Percentiles rank a stretch among this genome's conserved stretches.
These are phyloP conservation scores for Augochlorella aurata DNA, from an alignment of 2,888 invertebrate species.

Conservation along the genomic window DNA sequence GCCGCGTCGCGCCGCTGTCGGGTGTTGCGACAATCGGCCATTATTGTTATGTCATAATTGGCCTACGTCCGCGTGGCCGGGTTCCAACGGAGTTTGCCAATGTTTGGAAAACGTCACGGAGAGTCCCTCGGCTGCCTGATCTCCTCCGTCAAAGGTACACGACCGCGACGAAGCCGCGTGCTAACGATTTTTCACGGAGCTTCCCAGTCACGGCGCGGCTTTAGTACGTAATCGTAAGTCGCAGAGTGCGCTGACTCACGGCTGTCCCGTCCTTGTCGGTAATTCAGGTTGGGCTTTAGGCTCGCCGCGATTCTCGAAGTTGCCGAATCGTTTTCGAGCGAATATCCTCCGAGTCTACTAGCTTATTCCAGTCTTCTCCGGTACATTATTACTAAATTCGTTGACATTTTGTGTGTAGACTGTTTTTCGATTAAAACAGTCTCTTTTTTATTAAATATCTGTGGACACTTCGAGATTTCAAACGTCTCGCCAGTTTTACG, in stretches of 20 bases:
- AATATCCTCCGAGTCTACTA: too few species aligned
- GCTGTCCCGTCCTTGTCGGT: slow-evolving; percentile 45
- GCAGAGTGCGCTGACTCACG: slow-evolving; percentile 53
- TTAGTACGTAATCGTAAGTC: slow-evolving; percentile 24
- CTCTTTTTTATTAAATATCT: too few species aligned
- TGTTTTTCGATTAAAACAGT: too few species aligned
- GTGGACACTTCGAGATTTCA: too few species aligned
- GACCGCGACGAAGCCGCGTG: neutral
- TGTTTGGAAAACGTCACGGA: neutral
- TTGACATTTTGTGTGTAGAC: too few species aligned
- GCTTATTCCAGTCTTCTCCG: too few species aligned
- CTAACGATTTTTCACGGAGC: slow-evolving; percentile 7
- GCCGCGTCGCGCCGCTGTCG: neutral
- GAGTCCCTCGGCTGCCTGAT: neutral
- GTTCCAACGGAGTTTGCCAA: slow-evolving; percentile 29
- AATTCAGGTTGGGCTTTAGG: slow-evolving; percentile 39
- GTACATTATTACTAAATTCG: too few species aligned
- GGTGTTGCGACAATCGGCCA: slow-evolving; percentile 1
- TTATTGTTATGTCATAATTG: slow-evolving; percentile 36
- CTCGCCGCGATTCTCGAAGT: neutral
- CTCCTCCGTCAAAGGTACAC: neutral
- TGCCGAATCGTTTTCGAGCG: neutral
- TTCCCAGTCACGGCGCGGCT: neutral
- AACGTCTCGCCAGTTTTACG: too few species aligned
- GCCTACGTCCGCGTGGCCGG: slow-evolving; percentile 16